Conservation (phyloP, 2,797 vertebrate species). For the Bucorvus abyssinicus region DNA sequence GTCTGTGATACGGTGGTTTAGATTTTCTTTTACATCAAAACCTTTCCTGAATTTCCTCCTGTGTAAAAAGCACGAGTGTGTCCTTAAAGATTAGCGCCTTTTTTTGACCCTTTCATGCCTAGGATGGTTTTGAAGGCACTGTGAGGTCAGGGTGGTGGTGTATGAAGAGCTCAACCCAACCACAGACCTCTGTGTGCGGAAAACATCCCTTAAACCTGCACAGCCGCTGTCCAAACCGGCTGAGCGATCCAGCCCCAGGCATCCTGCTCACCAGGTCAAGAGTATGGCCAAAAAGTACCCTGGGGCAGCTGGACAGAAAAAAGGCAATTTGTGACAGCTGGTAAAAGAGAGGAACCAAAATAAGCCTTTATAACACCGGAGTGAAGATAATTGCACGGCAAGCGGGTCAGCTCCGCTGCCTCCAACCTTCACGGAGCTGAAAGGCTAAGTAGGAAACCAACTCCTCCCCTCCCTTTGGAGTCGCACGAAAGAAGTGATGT, state of each 20-base stretch:
- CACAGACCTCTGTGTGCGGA: not conserved
- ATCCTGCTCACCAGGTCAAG: not conserved
- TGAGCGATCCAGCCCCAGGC: rapidly evolving
- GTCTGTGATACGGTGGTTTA: rapidly evolving
- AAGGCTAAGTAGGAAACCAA: not conserved
- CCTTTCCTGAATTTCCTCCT: not conserved
- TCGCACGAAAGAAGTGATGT: not conserved
- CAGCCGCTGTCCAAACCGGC: not conserved
- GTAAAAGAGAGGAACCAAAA: not conserved
- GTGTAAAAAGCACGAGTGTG: not conserved
- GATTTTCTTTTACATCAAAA: not conserved
- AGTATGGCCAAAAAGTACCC: not conserved
- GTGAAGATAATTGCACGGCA: not conserved
- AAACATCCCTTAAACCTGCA: not conserved
- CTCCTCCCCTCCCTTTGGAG: not conserved
- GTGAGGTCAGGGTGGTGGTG: not conserved
- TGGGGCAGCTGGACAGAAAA: not conserved
- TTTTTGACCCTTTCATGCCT: not conserved
- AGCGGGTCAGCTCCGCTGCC: not conserved
- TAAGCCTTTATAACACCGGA: not conserved
- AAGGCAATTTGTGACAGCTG: not conserved
- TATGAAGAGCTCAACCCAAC: not conserved
- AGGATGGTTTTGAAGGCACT: not conserved
- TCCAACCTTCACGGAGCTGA: not conserved
- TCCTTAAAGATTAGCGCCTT: not conserved